A percentile compares a stretch with the other conserved stretches of the same genome.
Evolutionary conservation across 2,888 invertebrate genomes (phyloP).

Genomic region (Coelinius sp.): DNA sequence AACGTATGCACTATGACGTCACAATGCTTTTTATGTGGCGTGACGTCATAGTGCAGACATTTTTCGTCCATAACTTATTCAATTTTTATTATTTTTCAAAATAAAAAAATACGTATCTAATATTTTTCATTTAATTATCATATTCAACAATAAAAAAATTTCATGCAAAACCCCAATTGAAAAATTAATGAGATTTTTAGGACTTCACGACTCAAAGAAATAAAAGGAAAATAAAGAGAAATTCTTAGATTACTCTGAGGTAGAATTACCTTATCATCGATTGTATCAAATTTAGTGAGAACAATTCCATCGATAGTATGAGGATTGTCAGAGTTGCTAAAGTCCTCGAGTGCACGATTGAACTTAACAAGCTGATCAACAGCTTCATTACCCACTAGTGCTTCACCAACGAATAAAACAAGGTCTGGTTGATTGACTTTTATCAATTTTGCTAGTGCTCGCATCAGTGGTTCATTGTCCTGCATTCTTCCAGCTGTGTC

Average conservation of each 20-base stretch:
- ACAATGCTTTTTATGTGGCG: too few relatives aligned
- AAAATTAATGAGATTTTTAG: too few relatives aligned
- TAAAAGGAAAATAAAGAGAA: slow-evolving; percentile 32
- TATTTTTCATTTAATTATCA: too few relatives aligned
- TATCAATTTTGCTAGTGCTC: slow-evolving; percentile 96
- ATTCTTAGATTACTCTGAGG: not conserved
- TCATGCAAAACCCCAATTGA: too few relatives aligned
- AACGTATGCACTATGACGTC: too few relatives aligned
- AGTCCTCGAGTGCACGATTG: slow-evolving; percentile 97
- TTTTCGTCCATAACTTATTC: too few relatives aligned
- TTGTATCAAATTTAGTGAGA: slow-evolving; percentile 99
- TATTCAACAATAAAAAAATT: too few relatives aligned
- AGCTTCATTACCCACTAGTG: slow-evolving; percentile 99
- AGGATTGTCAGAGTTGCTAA: slow-evolving; percentile 80
- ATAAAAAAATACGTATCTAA: too few relatives aligned
- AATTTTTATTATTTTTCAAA: too few relatives aligned
- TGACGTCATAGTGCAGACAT: too few relatives aligned
- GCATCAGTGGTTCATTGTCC: slow-evolving; percentile 99
- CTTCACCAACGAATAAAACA: slow-evolving; percentile 99
- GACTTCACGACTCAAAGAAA: too few relatives aligned
- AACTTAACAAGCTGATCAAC: slow-evolving; percentile 99
- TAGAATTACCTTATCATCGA: slow-evolving; percentile 90
- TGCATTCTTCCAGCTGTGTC: slow-evolving; percentile 99
- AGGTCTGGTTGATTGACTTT: slow-evolving; percentile 98
- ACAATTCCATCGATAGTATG: slow-evolving; percentile 99